Evolutionary conservation across 2,113 vertebrate genomes (phyloP).

Genomic region (Poecile atricapillus): DNA sequence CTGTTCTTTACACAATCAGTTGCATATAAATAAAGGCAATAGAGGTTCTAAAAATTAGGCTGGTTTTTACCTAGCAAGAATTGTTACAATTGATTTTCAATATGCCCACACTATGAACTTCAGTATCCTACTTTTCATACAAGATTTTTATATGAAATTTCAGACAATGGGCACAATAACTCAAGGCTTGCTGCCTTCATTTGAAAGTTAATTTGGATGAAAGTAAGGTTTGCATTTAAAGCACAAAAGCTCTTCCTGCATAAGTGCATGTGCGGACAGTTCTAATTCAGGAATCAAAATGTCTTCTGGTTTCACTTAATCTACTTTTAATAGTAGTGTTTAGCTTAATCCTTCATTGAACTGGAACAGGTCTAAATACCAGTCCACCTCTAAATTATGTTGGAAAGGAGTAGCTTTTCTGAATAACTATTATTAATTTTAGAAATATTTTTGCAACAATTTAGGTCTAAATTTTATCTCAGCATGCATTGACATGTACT

Average conservation of each 20-base stretch:
- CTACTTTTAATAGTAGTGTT: conserved; percentile 19
- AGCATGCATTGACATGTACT: background rate
- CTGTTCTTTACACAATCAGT: background rate
- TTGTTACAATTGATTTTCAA: background rate
- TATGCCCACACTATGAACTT: background rate
- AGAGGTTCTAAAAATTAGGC: background rate
- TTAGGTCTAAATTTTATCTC: background rate
- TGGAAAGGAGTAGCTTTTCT: conserved; percentile 1
- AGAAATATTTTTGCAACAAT: background rate
- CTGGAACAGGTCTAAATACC: background rate
- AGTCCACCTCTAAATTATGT: background rate
- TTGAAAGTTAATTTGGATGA: conserved; percentile 31
- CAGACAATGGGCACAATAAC: background rate
- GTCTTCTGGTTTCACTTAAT: conserved; percentile 38
- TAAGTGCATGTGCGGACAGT: background rate
- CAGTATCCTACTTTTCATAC: background rate
- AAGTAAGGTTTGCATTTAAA: conserved; percentile 24
- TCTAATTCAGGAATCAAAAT: conserved; percentile 7
- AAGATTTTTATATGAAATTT: background rate
- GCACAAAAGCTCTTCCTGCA: background rate
- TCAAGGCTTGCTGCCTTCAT: background rate
- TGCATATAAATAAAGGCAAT: background rate
- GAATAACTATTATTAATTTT: background rate
- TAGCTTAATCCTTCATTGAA: conserved; percentile 43
- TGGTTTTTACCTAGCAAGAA: background rate